These are phyloP conservation scores for Aphelenchoides avenae DNA, from an alignment of 1,140 invertebrate genomes.

Conservation along the genomic window DNA sequence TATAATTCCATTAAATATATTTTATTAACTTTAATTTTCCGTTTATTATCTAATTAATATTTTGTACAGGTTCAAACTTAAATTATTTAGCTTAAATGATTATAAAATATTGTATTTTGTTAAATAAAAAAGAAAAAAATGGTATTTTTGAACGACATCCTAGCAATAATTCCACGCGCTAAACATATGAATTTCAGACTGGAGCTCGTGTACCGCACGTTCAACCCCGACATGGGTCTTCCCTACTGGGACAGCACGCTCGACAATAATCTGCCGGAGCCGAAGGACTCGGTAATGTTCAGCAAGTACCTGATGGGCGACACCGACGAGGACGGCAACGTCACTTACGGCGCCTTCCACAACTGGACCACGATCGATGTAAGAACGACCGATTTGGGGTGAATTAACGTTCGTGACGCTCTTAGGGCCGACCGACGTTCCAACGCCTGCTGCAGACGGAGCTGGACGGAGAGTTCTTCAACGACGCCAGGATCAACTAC, in stretches of 20 bases:
- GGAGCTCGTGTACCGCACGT: slow-evolving; percentile 29
- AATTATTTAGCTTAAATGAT: neutral
- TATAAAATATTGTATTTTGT: too few species aligned
- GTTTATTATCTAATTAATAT: neutral
- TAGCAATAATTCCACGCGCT: too few species aligned
- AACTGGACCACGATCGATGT: slow-evolving; percentile 50
- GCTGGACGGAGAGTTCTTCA: slow-evolving; percentile 48
- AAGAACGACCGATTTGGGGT: too few species aligned
- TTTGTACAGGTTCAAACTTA: neutral
- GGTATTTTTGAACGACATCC: too few species aligned
- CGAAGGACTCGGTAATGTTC: slow-evolving; percentile 59
- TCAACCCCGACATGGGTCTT: slow-evolving; percentile 50
- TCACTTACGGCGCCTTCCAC: slow-evolving; percentile 45
- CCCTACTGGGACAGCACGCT: slow-evolving; percentile 61
- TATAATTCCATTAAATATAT: too few species aligned
- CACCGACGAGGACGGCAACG: slow-evolving; percentile 32
- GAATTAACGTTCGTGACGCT: too few species aligned
- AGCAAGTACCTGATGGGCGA: slow-evolving; percentile 59
- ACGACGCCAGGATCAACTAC: slow-evolving; percentile 48
- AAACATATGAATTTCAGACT: too few species aligned
- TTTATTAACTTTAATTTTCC: neutral
- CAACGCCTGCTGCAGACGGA: slow-evolving; percentile 39
- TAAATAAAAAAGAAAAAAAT: neutral
- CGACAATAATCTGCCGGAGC: slow-evolving; percentile 57
- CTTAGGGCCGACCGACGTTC: slow-evolving; percentile 41